These are phyloP conservation scores for Apodemus agrarius DNA, from an alignment of 2,797 vertebrate genomes.

Conservation along the genomic window DNA sequence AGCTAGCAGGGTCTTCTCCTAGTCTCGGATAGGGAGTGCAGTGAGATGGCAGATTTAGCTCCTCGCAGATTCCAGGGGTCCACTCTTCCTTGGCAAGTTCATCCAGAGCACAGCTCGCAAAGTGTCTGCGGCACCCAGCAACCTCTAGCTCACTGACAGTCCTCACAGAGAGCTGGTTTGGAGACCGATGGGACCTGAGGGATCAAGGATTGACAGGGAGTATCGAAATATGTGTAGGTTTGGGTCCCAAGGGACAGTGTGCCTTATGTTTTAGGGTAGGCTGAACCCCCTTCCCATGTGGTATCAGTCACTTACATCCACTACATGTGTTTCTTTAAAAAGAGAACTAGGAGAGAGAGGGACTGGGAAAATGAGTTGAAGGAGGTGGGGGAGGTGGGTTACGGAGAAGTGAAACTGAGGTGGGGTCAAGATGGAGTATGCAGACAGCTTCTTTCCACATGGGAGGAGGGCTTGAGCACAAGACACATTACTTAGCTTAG, in stretches of 20 bases:
- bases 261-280: neutral
- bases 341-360: neutral
- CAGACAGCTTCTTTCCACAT: fast-evolving
- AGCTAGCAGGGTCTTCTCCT: neutral
- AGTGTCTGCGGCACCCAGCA: too few species aligned
- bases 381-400: neutral
- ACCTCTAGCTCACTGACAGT: neutral
- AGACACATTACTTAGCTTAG: neutral
- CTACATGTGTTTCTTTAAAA: neutral
- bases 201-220: neutral
- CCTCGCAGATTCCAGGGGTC: neutral
- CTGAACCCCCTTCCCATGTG: neutral
- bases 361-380: neutral
- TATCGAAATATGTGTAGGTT: neutral
- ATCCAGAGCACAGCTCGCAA: neutral
- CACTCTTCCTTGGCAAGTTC: neutral
- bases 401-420: neutral
- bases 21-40: neutral
- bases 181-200: neutral
- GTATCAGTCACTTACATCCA: neutral
- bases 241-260: neutral
- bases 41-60: neutral
- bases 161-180: neutral
- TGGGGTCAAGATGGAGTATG: neutral
- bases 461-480: neutral